Evolutionary conservation across 1,140 invertebrate genomes (phyloP), one percentile per base, ranked within the genome.

Genomic region (Marisa cornuarietis): DNA sequence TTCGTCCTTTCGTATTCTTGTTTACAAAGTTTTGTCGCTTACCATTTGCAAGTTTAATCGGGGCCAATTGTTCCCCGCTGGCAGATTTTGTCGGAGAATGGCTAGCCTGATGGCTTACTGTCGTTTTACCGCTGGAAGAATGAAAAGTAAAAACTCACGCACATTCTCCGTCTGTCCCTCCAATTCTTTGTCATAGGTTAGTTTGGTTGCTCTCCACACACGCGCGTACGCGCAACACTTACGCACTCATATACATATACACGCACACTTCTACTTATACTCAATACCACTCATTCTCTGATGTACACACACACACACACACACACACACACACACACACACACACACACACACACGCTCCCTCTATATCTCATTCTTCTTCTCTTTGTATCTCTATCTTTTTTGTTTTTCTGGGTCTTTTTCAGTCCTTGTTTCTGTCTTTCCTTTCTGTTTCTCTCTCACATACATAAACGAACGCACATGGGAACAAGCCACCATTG

Each of bases 301-400:
- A 71, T 26, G 51, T 20, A 42, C 69, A 71, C 11, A 52, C 71
- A 52, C 71, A 52, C 71, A 49, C 71, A 72, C 71, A 14, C 71
- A 51, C 71, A 51, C 42, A 72, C 71, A 72, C 71, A 52, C 26
- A 72, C 49, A 52, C 42, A 49, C 42, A 18, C 71, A 72, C 71
- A 18, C 71, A 72, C 31, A 8, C 31, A 52, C 71, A 51, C 71
- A 72, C 71, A 24, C 71, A 49, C 42, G 49, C 71, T 51, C 71
- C 42, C 42, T 14, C 26, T 22, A 42, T 51, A 22, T 31, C 24
- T 75, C 2, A 3, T 54, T 31, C 14, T 58, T 62, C 58, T 24
- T 68, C 31, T 6, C 22, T 68, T 22, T 68, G 18, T 24, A 22
- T 65, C 2, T 65, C 2, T 24, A 22, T 68, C 66, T 68, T 8